Evolutionary conservation across 2,888 invertebrate species (phyloP), one percentile per base, ranked within the genome.

Genomic region (Hemaris fuciformis): DNA sequence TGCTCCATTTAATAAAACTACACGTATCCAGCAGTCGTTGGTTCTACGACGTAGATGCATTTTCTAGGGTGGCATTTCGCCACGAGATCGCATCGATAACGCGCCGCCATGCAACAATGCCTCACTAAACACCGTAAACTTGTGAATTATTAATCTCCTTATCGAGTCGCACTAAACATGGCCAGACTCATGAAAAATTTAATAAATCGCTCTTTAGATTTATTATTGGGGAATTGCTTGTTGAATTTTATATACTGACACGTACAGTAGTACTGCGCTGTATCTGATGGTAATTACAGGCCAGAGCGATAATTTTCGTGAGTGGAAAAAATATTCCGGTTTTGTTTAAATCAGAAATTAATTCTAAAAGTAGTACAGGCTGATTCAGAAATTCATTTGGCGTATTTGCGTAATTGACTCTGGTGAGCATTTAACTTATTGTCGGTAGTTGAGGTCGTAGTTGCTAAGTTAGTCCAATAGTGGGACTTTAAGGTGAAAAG

Each of bases 71-170:
- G 81, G 83, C 88, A 84, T 85, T 87, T 81, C 79, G 77, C 75
- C 64, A 70, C 70, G 75, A 84, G 89, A 90, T 89, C 75, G 77
- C 66, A 31, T 65, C 83, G 91, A 91, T 91, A 91, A 74, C 75
- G 76, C 77, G 72, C 74, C 71, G 68, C 85, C 89, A 88, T 88
- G 91, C 90, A 87, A 89, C 87, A 85, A 80, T 78, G 79, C 80
- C 80, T 72, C 80, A 74, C 88, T 90, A 89, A 91, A 87, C 90
- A 85, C 90, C 90, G 90, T 90, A 87, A 91, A 90, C 89, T 88
- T 86, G 89, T 91, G 90, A 91, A 91, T 91, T 89, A 91, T 91
- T 91, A 91, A 91, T 89, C 87, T 78, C 74, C 83, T 88, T 90
- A 90, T 90, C 89, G 88, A 84, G 77, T 42, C 42, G 42, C 76